Conservation (phyloP, 2,888 invertebrate species). For the Acheta domesticus region DNA sequence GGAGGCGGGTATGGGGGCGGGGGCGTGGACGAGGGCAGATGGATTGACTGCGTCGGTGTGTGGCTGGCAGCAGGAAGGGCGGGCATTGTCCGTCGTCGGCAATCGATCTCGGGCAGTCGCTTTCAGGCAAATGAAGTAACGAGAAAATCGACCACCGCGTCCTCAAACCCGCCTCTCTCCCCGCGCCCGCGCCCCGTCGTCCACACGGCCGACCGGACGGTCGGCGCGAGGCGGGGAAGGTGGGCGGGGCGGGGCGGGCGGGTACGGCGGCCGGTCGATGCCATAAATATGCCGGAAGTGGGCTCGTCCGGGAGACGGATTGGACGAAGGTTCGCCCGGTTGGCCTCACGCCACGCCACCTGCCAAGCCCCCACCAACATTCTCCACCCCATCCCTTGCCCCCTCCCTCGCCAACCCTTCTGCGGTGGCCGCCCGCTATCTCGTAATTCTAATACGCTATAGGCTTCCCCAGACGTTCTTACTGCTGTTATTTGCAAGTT, state of each 20-base stretch:
- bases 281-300: constrained; percentile 1
- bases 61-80: too few species aligned
- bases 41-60: too few species aligned
- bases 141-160: not conserved
- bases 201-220: not conserved
- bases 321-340: not conserved
- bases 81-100: too few species aligned
- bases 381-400: not conserved
- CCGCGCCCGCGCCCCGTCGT: not conserved
- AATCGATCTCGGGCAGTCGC: not conserved
- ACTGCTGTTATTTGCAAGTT: too few species aligned
- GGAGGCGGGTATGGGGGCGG: too few species aligned
- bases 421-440: not conserved
- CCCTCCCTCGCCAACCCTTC: not conserved
- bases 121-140: constrained; percentile 18
- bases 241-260: too few species aligned
- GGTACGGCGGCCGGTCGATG: not conserved
- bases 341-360: not conserved
- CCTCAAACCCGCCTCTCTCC: not conserved
- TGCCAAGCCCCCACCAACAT: not conserved
- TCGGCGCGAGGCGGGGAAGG: not conserved
- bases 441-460: not conserved
- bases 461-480: not conserved
- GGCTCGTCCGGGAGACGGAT: constrained; percentile 18
- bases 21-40: too few species aligned